phyloP scores from a whole-genome alignment of 2,888 invertebrate genomes.

The Mythimna vitellina region DNA sequence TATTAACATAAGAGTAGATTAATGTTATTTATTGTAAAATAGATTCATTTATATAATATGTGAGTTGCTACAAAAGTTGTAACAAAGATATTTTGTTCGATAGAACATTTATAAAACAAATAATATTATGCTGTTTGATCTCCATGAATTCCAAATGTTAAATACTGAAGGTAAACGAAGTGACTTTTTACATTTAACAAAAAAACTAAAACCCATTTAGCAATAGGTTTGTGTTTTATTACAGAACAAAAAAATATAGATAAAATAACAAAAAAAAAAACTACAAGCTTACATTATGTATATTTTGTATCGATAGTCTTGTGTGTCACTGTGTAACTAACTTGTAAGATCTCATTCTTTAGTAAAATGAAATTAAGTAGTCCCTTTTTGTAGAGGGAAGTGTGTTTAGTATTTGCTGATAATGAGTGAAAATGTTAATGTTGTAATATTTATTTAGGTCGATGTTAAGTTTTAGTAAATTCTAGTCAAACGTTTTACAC shows the following conservation, averaged over 20 bases:
- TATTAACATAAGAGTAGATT: constrained; percentile 80
- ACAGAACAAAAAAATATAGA: constrained; percentile 35
- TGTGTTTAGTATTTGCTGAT: constrained; percentile 69
- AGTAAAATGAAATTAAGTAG: constrained; percentile 74
- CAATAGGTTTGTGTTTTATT: constrained; percentile 18
- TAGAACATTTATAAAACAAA: constrained; percentile 66
- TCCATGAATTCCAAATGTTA: constrained; percentile 81
- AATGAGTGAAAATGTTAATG: constrained; percentile 82
- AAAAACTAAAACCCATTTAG: constrained; percentile 20
- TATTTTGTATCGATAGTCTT: constrained; percentile 68
- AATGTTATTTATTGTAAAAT: constrained; percentile 83
- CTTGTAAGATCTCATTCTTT: constrained; percentile 85
- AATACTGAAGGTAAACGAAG: constrained; percentile 75
- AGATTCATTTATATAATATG: constrained; percentile 57
- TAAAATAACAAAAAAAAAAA: constrained; percentile 32
- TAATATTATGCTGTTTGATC: constrained; percentile 78
- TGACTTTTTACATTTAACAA: constrained; percentile 43
- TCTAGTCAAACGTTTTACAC: constrained; percentile 90
- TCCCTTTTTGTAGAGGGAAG: constrained; percentile 62
- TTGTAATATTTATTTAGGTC: constrained; percentile 88
- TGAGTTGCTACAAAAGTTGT: constrained; percentile 42
- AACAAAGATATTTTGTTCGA: constrained; percentile 57
- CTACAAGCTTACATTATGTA: constrained; percentile 48
- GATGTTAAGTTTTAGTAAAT: constrained; percentile 90
- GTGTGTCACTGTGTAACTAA: constrained; percentile 73